Evolutionary conservation across 2,113 vertebrate species (phyloP), one percentile per base, ranked within the genome.

Genomic region (Ailurus styani): DNA sequence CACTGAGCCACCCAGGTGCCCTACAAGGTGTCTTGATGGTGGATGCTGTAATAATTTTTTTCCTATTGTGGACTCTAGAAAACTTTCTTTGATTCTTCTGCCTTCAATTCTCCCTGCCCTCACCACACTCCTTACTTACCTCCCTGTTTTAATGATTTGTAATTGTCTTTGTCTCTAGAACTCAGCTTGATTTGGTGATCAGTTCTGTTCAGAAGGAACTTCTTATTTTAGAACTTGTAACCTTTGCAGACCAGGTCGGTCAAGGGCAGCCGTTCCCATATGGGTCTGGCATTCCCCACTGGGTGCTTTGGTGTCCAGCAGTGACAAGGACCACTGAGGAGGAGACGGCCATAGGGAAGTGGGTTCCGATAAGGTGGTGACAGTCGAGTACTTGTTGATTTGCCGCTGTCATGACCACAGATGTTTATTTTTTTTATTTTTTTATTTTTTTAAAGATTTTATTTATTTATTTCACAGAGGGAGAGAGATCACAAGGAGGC

Each of bases 351-450:
- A 25, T 18, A 25, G 45, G 93, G 91, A 96, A 94, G 31, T 66
- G 45, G 62, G 45, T 84, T 97, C 78, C 1, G 47, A 78, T 81
- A 90, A 81, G 3, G 95, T 64, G 62, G 42, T 42, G n/a, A 77
- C 68, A 66, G 87, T 87, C 50, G 70, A 86, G 79, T 54, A 12
- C 79, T 87, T 97, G 95, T 85, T 97, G 95, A 95, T 98, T 90
- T 83, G 81, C 83, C 93, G 64, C 81, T 45, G 34, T 98, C 66
- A 55, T 90, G 94, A 98, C 98, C 97, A 93, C 97, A 97, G 40
- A 54, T 81, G 95, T 97, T 97, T 98, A 98, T n/a, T n/a, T n/a
- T n/a, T n/a, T n/a, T n/a, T n/a, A n/a, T n/a, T n/a, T n/a, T n/a
- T n/a, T n/a, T n/a, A n/a, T n/a, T n/a, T n/a, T n/a, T n/a, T n/a